These are phyloP conservation scores for Nicator chloris DNA, from an alignment of 2,113 vertebrate species.

Conservation along the genomic window DNA sequence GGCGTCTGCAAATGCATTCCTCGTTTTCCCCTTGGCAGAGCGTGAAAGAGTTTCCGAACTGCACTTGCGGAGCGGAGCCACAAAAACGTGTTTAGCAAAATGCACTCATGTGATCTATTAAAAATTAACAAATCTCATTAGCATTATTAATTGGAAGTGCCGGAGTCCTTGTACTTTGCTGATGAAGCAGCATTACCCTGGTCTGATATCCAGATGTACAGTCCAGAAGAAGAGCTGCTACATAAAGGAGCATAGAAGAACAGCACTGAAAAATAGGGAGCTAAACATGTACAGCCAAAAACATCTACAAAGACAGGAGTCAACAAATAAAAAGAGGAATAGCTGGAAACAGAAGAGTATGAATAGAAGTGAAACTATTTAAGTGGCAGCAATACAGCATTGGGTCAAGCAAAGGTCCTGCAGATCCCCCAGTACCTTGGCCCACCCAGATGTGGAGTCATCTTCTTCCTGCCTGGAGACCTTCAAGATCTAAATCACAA, in stretches of 20 bases:
- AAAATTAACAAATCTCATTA: slow-evolving; percentile 43
- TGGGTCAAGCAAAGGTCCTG: background rate
- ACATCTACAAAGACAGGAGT: background rate
- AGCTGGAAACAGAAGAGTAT: background rate
- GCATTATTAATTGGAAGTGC: slow-evolving; percentile 29
- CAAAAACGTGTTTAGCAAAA: background rate
- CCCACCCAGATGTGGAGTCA: background rate
- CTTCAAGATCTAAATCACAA: background rate
- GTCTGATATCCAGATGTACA: background rate
- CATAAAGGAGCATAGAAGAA: background rate
- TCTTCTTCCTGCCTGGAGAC: background rate
- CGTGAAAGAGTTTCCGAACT: slow-evolving; percentile 7
- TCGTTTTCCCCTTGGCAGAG: slow-evolving; percentile 19
- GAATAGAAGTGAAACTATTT: background rate
- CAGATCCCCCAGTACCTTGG: background rate
- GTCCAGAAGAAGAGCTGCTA: background rate
- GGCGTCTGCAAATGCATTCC: background rate
- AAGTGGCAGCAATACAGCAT: background rate
- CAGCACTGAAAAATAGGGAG: background rate
- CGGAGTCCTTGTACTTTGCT: background rate
- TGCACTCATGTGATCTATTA: background rate
- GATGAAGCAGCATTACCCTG: background rate
- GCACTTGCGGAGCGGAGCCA: accelerated
- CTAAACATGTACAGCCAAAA: background rate
- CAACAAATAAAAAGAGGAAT: background rate